Evolutionary conservation across 2,113 vertebrate species (phyloP), one percentile per base, ranked within the genome.

Genomic region (Chionodraco myersi): DNA sequence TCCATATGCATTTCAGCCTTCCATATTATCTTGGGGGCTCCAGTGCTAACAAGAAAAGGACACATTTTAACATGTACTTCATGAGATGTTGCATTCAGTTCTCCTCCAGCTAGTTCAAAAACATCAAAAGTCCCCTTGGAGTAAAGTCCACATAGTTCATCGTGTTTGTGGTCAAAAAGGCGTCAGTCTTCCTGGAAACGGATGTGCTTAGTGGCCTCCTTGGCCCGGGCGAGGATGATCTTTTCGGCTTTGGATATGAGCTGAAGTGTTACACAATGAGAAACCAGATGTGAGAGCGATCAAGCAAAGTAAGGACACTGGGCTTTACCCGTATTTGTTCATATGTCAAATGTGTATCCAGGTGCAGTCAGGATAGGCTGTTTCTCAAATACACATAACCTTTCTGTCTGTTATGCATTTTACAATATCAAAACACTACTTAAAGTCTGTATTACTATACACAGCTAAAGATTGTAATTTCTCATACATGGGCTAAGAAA

Each of bases 191-290:
- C 96, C 21, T 96, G 95, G 74, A 99, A 99, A 26, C 88, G 94
- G 66, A 98, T 98, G 86, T 99, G 98, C 82, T 97, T 96, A 83
- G 94, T 93, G 8, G 95, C 95, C 85, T 97, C 96, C 72, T 96
- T 97, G 51, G 97, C 95, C 75, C 96, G 96, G 52, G 94, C 95
- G 0, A 96, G 94, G 82, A 97, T 94, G 86, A 99, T 97, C 89
- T 96, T 98, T 89, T 99, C 98, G 3, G 97, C 98, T 95, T 98
- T 99, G 76, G 95, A 96, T 88, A 99, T 96, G 90, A 99, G 90
- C 97, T 99, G 90, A 21, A 85, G 64, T 10, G 86, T 88, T 69
- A 89, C 61, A 84, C 59, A 89, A 66, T 44, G 30, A 45, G 77
- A 63, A 79, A 30, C 45, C 0, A 89, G 34, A 91, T 0, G 1